These are phyloP conservation scores for Halesus radiatus DNA, from an alignment of 1,140 invertebrate species.

Conservation along the genomic window DNA sequence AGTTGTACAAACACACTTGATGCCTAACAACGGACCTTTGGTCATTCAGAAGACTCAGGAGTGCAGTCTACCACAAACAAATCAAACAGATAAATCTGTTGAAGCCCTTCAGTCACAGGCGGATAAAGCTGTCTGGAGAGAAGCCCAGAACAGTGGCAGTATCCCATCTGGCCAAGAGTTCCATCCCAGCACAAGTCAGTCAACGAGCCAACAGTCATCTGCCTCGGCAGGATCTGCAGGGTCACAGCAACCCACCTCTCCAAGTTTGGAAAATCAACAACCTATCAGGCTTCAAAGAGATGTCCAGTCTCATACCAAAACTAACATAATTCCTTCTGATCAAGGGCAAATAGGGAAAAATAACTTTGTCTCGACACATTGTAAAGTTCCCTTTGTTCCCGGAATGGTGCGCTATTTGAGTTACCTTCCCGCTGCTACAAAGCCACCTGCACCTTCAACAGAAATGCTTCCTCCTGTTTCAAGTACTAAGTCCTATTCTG, in stretches of 20 bases:
- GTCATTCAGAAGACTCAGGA: slow-evolving; percentile 12
- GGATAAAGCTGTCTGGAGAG: neutral
- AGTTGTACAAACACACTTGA: slow-evolving; percentile 42
- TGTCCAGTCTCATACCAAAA: neutral
- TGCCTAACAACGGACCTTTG: slow-evolving; percentile 32
- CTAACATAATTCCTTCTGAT: neutral
- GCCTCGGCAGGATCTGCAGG: neutral
- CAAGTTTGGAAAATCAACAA: neutral
- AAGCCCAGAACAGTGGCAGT: neutral
- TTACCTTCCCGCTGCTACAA: neutral
- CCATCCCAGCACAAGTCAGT: no score
- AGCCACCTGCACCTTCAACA: neutral
- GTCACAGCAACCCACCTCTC: neutral
- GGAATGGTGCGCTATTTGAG: neutral
- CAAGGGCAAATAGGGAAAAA: neutral
- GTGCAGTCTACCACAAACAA: neutral
- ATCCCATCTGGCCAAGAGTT: no score
- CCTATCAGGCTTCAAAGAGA: neutral
- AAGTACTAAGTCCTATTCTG: neutral
- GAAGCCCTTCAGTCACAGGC: neutral
- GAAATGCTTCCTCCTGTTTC: neutral
- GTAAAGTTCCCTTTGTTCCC: neutral
- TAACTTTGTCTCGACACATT: neutral
- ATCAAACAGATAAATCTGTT: neutral
- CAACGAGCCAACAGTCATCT: neutral